These are phyloP conservation scores for Lamellibrachia satsuma DNA, from an alignment of 2,888 invertebrate species.

Conservation along the genomic window DNA sequence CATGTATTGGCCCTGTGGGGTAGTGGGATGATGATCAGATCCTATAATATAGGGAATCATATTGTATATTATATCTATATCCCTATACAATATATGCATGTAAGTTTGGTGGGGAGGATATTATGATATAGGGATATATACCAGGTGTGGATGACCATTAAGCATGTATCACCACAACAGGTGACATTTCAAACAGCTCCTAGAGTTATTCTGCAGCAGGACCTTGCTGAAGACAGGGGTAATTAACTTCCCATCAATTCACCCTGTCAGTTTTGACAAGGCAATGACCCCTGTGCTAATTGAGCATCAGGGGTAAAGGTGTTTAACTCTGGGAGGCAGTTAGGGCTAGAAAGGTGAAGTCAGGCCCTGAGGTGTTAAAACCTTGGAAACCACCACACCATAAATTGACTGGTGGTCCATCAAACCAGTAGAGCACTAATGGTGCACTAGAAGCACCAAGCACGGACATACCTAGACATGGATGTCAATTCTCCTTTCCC, in stretches of 20 bases:
- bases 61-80: no score
- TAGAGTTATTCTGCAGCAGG: background rate
- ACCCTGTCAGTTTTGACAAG: background rate
- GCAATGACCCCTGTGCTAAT: background rate
- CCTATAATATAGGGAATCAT: no score
- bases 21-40: no score
- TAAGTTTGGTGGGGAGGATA: no score
- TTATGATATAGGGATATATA: no score
- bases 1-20: no score
- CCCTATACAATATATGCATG: no score
- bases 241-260: slow-evolving; percentile 5
- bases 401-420: background rate
- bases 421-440: background rate
- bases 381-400: background rate
- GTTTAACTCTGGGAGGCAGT: slow-evolving; percentile 3
- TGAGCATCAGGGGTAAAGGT: slow-evolving; percentile 8
- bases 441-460: background rate
- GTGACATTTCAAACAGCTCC: slow-evolving; percentile 1
- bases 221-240: background rate
- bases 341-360: background rate
- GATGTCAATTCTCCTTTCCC: background rate
- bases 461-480: background rate
- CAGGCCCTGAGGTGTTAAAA: background rate
- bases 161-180: background rate
- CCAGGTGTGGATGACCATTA: background rate